These are phyloP conservation scores for Brenthis hecate DNA, from an alignment of 2,888 invertebrate genomes.

Conservation along the genomic window DNA sequence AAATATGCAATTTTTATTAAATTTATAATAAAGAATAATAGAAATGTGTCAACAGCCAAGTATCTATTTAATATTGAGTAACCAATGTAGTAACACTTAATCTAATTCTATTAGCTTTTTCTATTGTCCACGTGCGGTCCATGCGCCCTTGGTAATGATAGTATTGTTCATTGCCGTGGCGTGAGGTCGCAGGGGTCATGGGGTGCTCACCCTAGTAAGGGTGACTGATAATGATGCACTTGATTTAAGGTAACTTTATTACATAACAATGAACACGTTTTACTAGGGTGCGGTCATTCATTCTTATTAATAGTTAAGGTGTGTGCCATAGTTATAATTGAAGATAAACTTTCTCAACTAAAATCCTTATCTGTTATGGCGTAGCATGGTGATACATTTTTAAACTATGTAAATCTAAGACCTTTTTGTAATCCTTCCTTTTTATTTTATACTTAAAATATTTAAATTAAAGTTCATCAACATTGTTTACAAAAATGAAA, in stretches of 20 bases:
- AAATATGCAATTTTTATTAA: no score
- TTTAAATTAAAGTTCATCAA: constrained; percentile 62
- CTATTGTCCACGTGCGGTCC: constrained; percentile 66
- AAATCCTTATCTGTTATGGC: not conserved
- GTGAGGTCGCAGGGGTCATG: constrained; percentile 57
- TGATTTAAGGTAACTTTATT: constrained; percentile 42
- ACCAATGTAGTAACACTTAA: not conserved
- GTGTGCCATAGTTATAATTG: not conserved
- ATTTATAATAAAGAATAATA: no score
- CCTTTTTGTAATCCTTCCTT: constrained; percentile 6
- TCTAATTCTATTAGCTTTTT: constrained; percentile 20
- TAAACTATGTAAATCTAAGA: constrained; percentile 4
- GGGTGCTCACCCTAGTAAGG: constrained; percentile 49
- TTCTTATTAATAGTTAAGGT: not conserved
- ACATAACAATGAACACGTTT: constrained; percentile 6
- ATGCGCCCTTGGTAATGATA: constrained; percentile 66
- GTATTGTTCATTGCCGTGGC: constrained; percentile 56
- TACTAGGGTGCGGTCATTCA: constrained; percentile 1
- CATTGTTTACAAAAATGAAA: constrained; percentile 72
- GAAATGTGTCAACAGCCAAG: not conserved
- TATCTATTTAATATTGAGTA: not conserved
- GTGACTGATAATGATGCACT: constrained; percentile 48
- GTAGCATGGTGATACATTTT: no score
- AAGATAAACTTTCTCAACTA: not conserved
- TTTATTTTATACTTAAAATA: constrained; percentile 36